Evolutionary conservation across 2,888 invertebrate species (phyloP).

Genomic region (Hipparchia semele): DNA sequence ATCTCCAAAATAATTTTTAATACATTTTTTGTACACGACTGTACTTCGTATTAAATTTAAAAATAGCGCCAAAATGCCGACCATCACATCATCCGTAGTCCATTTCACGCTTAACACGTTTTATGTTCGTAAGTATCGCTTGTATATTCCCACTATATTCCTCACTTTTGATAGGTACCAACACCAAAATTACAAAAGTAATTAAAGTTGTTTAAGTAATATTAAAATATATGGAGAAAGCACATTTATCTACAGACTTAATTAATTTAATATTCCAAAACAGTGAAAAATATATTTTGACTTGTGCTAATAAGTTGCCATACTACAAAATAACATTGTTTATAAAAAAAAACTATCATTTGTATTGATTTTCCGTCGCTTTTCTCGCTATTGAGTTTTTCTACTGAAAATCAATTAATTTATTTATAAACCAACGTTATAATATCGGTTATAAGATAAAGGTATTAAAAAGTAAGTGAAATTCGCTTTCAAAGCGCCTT

Average conservation of each 20-base stretch:
- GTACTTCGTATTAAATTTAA: background rate
- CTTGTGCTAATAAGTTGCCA: constrained; percentile 31
- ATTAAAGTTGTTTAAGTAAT: too few species aligned
- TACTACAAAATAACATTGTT: constrained; percentile 43
- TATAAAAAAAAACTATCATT: constrained; percentile 66
- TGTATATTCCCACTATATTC: too few species aligned
- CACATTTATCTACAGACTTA: too few species aligned
- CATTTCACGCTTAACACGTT: background rate
- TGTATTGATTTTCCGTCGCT: constrained; percentile 75
- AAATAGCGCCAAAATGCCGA: background rate
- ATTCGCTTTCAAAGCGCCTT: constrained; percentile 24
- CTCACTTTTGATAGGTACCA: too few species aligned
- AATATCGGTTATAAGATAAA: constrained; percentile 24
- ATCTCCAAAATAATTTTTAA: background rate
- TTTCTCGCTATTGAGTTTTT: constrained; percentile 44
- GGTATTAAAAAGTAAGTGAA: constrained; percentile 31
- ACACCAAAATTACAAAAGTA: too few species aligned
- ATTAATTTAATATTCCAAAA: too few species aligned
- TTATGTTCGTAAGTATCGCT: background rate
- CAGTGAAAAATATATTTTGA: too few species aligned
- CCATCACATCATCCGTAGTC: background rate
- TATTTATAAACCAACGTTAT: constrained; percentile 38
- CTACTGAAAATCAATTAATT: constrained; percentile 44
- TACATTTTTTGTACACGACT: background rate
- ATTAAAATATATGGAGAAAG: too few species aligned